phyloP scores from a whole-genome alignment of 2,888 invertebrate genomes.

The Ditylenchus weischeri region DNA sequence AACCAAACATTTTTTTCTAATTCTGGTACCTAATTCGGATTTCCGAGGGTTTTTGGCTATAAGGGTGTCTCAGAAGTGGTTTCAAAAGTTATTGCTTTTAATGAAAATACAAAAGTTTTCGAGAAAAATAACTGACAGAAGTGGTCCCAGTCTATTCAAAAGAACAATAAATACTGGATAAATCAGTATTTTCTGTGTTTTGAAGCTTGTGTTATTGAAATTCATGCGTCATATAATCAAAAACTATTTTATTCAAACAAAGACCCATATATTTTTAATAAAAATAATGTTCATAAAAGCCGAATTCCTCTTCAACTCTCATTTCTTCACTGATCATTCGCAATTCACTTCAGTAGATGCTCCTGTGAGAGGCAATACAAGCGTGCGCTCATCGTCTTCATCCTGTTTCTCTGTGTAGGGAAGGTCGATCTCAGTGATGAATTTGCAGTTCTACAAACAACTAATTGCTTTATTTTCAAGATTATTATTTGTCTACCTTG shows the following conservation, averaged over 20 bases:
- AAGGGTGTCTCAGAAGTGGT: too few species aligned
- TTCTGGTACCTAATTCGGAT: too few species aligned
- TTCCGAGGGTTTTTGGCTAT: too few species aligned
- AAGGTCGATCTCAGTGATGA: constrained; percentile 1
- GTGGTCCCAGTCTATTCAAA: too few species aligned
- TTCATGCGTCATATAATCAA: neutral
- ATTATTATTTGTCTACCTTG: neutral
- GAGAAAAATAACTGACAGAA: too few species aligned
- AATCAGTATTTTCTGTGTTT: too few species aligned
- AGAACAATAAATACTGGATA: too few species aligned
- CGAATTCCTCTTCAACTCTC: neutral
- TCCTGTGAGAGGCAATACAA: neutral
- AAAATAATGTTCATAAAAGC: neutral
- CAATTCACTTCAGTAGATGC: neutral
- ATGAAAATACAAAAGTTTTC: too few species aligned
- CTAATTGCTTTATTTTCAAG: neutral
- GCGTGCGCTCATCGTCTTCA: neutral
- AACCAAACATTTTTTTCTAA: too few species aligned
- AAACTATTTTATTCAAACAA: constrained; percentile 5
- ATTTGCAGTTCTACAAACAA: constrained; percentile 9
- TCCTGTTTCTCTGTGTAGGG: neutral
- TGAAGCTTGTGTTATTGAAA: too few species aligned
- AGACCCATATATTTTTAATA: neutral
- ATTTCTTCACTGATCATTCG: neutral
- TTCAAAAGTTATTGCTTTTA: too few species aligned